phyloP scores from a whole-genome alignment of 2,797 vertebrate genomes.

The Helarctos malayanus region DNA sequence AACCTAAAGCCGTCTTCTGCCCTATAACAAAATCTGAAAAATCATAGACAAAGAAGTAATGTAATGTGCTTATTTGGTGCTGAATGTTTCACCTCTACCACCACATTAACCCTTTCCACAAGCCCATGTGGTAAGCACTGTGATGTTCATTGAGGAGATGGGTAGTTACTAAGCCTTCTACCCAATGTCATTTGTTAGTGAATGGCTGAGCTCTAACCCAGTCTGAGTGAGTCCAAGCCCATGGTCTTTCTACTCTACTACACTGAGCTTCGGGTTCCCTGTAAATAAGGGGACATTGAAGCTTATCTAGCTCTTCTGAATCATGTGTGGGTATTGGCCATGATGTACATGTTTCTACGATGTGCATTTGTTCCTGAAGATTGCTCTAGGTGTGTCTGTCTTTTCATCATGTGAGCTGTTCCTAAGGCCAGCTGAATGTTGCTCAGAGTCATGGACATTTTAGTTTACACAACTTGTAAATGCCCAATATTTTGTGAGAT shows the following conservation, averaged over 20 bases:
- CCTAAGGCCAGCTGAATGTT: not conserved
- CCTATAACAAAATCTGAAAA: not conserved
- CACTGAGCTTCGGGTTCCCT: not conserved
- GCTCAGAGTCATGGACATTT: not conserved
- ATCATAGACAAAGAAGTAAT: not conserved
- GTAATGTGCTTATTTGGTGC: not conserved
- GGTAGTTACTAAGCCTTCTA: not conserved
- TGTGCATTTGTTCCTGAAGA: not conserved
- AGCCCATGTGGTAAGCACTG: not conserved
- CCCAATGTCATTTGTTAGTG: not conserved
- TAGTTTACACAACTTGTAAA: not conserved
- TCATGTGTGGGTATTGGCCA: rapidly evolving
- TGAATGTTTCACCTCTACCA: not conserved
- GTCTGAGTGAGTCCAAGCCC: not conserved
- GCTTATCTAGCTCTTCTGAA: not conserved
- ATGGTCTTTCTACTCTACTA: not conserved
- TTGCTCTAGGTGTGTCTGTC: not conserved
- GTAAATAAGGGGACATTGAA: not conserved
- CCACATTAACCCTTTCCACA: not conserved
- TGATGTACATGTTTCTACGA: not conserved
- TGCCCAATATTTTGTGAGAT: not conserved
- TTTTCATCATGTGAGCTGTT: not conserved
- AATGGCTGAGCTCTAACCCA: not conserved
- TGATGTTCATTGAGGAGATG: not conserved
- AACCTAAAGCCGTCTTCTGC: not conserved